Conservation (phyloP, 2,888 invertebrate genomes). For the Nezara viridula region DNA sequence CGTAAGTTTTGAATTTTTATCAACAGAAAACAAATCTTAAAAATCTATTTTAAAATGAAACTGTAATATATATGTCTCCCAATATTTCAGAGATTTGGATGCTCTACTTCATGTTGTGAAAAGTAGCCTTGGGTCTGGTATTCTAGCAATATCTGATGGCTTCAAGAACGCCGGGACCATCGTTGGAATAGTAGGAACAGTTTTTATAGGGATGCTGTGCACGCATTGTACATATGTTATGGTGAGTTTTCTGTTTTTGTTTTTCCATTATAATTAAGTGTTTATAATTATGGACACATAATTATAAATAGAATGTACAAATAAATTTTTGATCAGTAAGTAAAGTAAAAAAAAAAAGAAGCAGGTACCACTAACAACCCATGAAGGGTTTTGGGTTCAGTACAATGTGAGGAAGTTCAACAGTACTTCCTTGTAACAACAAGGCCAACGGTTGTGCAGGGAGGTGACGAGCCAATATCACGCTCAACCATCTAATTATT, state of each 20-base stretch:
- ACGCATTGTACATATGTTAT: slow-evolving; percentile 65
- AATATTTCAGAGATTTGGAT: slow-evolving; percentile 69
- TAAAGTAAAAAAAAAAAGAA: neutral
- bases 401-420: too few species aligned
- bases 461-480: too few species aligned
- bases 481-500: too few species aligned
- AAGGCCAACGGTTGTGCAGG: too few species aligned
- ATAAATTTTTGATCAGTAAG: neutral
- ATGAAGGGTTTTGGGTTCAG: too few species aligned
- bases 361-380: too few species aligned
- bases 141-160: slow-evolving; percentile 80
- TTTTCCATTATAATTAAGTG: too few species aligned
- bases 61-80: neutral
- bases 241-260: slow-evolving; percentile 59
- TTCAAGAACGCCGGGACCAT: slow-evolving; percentile 79
- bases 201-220: slow-evolving; percentile 64
- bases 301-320: neutral
- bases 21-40: neutral
- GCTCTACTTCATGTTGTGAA: slow-evolving; percentile 74
- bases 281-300: neutral
- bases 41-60: neutral
- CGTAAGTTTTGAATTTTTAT: slow-evolving; percentile 30
- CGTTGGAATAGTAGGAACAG: slow-evolving; percentile 74
- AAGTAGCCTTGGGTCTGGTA: slow-evolving; percentile 79
- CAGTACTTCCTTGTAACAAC: too few species aligned